These are phyloP conservation scores for Metaphire vulgaris DNA, from an alignment of 1,140 invertebrate species.

Conservation along the genomic window DNA sequence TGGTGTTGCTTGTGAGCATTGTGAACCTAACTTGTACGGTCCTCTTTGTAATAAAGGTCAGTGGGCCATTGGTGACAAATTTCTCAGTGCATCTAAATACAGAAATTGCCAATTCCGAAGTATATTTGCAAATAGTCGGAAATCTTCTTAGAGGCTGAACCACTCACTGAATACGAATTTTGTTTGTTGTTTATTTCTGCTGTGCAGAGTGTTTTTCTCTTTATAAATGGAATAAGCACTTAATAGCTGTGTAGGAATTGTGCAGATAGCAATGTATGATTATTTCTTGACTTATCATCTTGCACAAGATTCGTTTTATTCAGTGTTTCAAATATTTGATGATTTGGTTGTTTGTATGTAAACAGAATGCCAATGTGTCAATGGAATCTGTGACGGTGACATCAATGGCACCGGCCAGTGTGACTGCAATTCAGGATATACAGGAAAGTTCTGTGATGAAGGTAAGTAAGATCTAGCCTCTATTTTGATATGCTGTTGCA, in stretches of 20 bases:
- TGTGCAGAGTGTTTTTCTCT: too few relatives aligned
- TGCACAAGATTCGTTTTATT: too few relatives aligned
- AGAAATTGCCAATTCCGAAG: neutral
- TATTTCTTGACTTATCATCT: too few relatives aligned
- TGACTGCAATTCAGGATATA: slow-evolving; percentile 35
- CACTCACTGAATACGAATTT: too few relatives aligned
- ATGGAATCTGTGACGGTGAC: slow-evolving; percentile 35
- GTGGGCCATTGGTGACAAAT: neutral
- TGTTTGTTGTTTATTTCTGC: too few relatives aligned
- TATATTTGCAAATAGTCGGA: too few relatives aligned
- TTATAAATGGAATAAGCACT: too few relatives aligned
- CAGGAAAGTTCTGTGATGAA: slow-evolving; percentile 35
- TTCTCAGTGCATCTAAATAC: neutral
- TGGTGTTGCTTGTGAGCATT: neutral
- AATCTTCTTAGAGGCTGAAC: too few relatives aligned
- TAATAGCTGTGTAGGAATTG: too few relatives aligned
- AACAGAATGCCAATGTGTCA: slow-evolving; percentile 34
- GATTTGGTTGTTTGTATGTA: too few relatives aligned
- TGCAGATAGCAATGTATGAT: too few relatives aligned
- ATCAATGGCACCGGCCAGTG: slow-evolving; percentile 33
- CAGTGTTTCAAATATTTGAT: too few relatives aligned
- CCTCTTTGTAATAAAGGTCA: neutral
- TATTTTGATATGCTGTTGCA: neutral
- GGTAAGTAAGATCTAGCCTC: slow-evolving; percentile 23
- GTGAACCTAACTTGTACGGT: neutral